Evolutionary conservation across 30 jellyfish, hydroid and myxozoan genomes (phyloP).

Genomic region (Turritopsis rubra): DNA sequence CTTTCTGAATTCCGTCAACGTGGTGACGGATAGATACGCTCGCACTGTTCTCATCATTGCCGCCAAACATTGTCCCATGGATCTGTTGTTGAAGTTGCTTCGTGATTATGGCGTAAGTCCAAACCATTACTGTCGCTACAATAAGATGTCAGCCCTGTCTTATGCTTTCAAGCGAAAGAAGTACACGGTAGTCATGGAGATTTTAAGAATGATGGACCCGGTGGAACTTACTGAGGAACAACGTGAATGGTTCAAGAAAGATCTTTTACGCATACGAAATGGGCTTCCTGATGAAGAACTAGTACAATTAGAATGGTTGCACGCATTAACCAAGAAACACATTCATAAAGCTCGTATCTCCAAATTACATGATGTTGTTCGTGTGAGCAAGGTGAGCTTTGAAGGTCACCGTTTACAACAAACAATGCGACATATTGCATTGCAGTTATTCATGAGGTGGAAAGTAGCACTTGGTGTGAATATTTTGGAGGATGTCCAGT

Average conservation of each 20-base stretch:
- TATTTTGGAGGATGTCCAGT: constrained; percentile 10
- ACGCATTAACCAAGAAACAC: not conserved
- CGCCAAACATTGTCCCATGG: constrained; percentile 6
- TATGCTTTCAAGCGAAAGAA: constrained; percentile 1
- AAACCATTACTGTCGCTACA: constrained; percentile 8
- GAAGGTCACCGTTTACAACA: not conserved
- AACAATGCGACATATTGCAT: constrained; percentile 5
- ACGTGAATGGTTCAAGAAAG: not conserved
- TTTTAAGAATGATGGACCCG: not conserved
- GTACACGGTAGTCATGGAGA: not conserved
- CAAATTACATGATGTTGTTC: not conserved
- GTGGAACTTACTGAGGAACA: not conserved
- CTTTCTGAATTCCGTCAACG: not conserved
- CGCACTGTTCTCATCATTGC: constrained; percentile 12
- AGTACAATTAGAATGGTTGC: not conserved
- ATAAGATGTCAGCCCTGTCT: constrained; percentile 14
- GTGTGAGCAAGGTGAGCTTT: not conserved
- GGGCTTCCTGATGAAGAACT: not conserved
- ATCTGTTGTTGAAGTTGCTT: not conserved
- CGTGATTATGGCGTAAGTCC: constrained; percentile 4
- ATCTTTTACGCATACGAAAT: not conserved
- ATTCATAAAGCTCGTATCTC: not conserved
- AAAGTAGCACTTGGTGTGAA: not conserved
- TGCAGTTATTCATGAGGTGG: constrained; percentile 11
- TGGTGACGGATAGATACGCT: not conserved